phyloP scores from a whole-genome alignment of 2,113 vertebrate species.

The Gila orcuttii region DNA sequence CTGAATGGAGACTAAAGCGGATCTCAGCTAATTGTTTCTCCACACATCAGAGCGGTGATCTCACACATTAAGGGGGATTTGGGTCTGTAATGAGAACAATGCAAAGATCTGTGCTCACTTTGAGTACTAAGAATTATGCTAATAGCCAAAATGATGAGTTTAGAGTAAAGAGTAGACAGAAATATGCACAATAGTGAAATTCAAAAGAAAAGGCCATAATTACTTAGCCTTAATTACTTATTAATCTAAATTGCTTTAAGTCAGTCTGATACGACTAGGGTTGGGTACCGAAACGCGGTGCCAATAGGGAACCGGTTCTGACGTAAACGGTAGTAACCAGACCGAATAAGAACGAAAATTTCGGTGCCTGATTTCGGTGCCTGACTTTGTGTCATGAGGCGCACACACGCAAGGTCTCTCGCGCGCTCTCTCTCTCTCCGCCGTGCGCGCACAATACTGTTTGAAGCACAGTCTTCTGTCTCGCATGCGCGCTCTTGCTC shows the following conservation, averaged over 20 bases:
- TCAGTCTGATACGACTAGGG: conserved; percentile 70
- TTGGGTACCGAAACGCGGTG: no score
- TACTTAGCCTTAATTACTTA: conserved; percentile 65
- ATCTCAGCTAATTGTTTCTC: conserved; percentile 57
- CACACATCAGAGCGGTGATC: conserved; percentile 44
- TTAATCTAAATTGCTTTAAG: conserved; percentile 67
- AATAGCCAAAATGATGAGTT: conserved; percentile 65
- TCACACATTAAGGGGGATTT: conserved; percentile 26
- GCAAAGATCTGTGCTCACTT: conserved; percentile 61
- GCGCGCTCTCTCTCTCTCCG: no score
- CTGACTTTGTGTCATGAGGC: no score
- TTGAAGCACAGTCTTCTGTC: no score
- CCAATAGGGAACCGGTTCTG: no score
- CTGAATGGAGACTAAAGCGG: conserved; percentile 3
- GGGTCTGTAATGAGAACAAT: conserved; percentile 59
- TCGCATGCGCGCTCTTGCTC: no score
- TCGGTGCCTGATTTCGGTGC: no score
- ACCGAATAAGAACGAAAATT: no score
- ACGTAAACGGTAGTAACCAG: no score
- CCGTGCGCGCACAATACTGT: no score
- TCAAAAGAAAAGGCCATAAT: conserved; percentile 60
- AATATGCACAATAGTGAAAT: conserved; percentile 4
- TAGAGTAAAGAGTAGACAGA: conserved; percentile 47
- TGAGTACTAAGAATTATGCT: conserved; percentile 70
- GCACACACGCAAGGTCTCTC: no score